Percentiles rank a stretch among this genome's conserved stretches.
These are phyloP conservation scores for Sinocyclocheilus grahami DNA, from an alignment of 2,113 vertebrate species.

Conservation along the genomic window DNA sequence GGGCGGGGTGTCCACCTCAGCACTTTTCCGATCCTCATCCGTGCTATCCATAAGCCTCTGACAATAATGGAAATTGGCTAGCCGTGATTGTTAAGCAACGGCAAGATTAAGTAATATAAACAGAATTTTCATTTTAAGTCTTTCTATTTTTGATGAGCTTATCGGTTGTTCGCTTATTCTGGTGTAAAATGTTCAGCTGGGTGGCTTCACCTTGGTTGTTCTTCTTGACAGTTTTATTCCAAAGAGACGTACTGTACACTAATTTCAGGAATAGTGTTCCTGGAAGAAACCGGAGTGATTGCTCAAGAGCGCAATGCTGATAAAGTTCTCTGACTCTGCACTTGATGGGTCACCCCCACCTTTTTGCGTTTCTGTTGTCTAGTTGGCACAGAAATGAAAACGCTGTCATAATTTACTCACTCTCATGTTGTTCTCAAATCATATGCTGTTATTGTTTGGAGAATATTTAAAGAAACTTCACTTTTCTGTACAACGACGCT, in stretches of 20 bases:
- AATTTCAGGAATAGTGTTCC: not conserved
- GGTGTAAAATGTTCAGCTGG: conserved; percentile 25
- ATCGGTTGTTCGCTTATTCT: not conserved
- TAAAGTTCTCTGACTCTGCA: conserved; percentile 17
- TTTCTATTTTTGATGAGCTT: conserved; percentile 70
- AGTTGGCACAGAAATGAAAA: not conserved
- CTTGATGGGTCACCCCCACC: not conserved
- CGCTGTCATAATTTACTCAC: no score
- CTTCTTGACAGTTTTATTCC: conserved; percentile 27
- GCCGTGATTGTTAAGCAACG: conserved; percentile 74
- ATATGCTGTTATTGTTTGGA: no score
- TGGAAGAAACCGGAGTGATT: not conserved
- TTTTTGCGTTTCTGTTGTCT: not conserved
- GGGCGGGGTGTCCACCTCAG: conserved; percentile 77
- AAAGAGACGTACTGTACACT: not conserved
- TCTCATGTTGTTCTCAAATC: no score
- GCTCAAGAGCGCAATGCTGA: conserved; percentile 18
- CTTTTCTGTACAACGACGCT: not conserved
- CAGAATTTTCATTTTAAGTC: conserved; percentile 71
- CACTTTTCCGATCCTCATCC: conserved; percentile 78
- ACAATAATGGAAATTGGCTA: conserved; percentile 73
- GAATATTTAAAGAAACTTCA: not conserved
- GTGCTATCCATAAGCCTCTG: conserved; percentile 66
- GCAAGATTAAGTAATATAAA: conserved; percentile 67
- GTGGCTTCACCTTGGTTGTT: conserved; percentile 15